Conservation (phyloP, 37 sponge, comb jelly and placozoan genomes). For the Aplysina aerophoba region DNA sequence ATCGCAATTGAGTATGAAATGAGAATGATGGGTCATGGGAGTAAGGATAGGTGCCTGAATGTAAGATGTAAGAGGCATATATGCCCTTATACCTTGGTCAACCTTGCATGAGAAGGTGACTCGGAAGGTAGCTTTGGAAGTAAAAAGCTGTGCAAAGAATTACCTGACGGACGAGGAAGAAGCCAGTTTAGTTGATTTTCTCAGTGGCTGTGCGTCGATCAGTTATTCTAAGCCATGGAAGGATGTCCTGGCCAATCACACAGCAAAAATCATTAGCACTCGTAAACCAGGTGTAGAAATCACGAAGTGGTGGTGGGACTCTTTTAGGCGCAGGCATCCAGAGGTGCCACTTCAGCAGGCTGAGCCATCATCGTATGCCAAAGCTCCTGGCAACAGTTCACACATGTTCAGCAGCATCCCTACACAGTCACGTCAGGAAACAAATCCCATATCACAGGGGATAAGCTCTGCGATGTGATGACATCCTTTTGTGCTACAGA, state of each 20-base stretch:
- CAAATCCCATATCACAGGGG: constrained; percentile 46
- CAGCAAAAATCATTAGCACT: not conserved
- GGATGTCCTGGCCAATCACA: not conserved
- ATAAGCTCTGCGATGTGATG: constrained; percentile 44
- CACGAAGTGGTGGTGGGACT: constrained; percentile 13
- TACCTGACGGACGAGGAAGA: not conserved
- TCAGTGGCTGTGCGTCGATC: not conserved
- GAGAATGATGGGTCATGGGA: too few relatives aligned
- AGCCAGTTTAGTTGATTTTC: constrained; percentile 6
- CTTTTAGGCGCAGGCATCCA: not conserved
- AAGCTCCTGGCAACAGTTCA: not conserved
- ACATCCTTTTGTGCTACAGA: constrained; percentile 53
- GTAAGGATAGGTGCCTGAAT: too few relatives aligned
- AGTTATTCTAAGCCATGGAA: not conserved
- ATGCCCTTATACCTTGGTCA: too few relatives aligned
- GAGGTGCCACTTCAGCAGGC: not conserved
- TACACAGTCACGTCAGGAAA: constrained; percentile 33
- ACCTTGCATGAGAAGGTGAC: constrained; percentile 2
- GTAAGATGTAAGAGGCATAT: too few relatives aligned
- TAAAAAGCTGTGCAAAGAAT: not conserved
- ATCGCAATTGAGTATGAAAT: too few relatives aligned
- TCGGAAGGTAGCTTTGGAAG: not conserved
- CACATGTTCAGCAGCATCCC: constrained; percentile 7
- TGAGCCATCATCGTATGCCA: not conserved
- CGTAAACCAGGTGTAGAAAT: constrained; percentile 2